A percentile compares a stretch with the other conserved stretches of the same genome.
phyloP scores from a whole-genome alignment of 1,140 invertebrate genomes.

The Scaptomyza hsui region DNA sequence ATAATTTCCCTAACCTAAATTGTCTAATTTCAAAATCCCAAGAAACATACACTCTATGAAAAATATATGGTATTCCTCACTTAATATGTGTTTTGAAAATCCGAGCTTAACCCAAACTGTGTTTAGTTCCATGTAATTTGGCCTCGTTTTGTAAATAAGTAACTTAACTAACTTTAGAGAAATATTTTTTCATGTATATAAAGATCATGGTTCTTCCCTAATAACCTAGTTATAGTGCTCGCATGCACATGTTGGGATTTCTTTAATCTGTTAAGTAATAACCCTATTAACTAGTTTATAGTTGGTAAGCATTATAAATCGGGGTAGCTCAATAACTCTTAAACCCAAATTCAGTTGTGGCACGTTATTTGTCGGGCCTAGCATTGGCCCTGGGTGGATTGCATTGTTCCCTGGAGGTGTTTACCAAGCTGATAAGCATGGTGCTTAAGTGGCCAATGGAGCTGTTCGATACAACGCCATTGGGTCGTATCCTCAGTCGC shows the following conservation, averaged over 20 bases:
- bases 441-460: constrained; percentile 88
- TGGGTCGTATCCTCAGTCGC: constrained; percentile 90
- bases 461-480: constrained; percentile 92
- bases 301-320: constrained; percentile 21
- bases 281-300: not conserved
- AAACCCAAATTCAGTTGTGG: constrained; percentile 76
- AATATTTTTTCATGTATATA: not conserved
- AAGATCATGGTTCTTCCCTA: not conserved
- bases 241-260: constrained; percentile 16
- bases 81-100: too few species aligned
- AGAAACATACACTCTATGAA: too few species aligned
- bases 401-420: constrained; percentile 84
- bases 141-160: not conserved
- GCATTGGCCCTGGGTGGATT: constrained; percentile 84
- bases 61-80: too few species aligned
- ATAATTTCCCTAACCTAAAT: too few species aligned
- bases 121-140: constrained; percentile 2
- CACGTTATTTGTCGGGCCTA: constrained; percentile 79
- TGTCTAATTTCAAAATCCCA: too few species aligned
- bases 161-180: not conserved
- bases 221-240: constrained; percentile 7
- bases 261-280: not conserved
- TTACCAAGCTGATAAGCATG: constrained; percentile 86
- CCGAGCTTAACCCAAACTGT: not conserved
- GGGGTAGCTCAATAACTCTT: constrained; percentile 30